phyloP scores from a whole-genome alignment of 2,888 invertebrate species.

The Liodrosophila aerea region DNA sequence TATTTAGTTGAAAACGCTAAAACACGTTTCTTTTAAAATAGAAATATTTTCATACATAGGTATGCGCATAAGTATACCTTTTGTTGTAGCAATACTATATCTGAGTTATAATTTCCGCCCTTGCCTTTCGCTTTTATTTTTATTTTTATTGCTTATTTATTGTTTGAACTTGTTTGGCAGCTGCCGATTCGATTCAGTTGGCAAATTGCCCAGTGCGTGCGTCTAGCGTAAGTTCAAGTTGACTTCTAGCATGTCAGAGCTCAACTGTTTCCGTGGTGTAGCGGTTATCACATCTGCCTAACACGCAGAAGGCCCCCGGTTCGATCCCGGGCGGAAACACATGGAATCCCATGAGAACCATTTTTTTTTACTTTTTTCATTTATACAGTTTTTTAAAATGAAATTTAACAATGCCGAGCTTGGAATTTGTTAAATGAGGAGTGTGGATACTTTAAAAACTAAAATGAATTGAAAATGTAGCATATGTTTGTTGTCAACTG shows the following conservation, averaged over 20 bases:
- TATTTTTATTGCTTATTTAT: not conserved
- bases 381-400: not conserved
- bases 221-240: slow-evolving; percentile 4
- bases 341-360: too few relatives aligned
- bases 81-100: slow-evolving; percentile 7
- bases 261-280: slow-evolving; percentile 82
- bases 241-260: accelerated
- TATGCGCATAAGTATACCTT: not conserved
- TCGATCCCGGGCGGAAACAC: slow-evolving; percentile 81
- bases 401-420: not conserved
- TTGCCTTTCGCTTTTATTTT: slow-evolving; percentile 31
- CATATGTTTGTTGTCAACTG: too few relatives aligned
- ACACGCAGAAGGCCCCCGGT: slow-evolving; percentile 84
- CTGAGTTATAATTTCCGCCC: slow-evolving; percentile 8
- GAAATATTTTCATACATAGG: not conserved
- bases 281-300: slow-evolving; percentile 83
- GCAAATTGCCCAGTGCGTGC: slow-evolving; percentile 1
- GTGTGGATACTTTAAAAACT: too few relatives aligned
- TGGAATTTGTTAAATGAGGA: too few relatives aligned
- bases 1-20: too few relatives aligned
- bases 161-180: slow-evolving; percentile 36
- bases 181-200: slow-evolving; percentile 1
- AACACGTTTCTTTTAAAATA: too few relatives aligned
- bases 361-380: slow-evolving; percentile 3
- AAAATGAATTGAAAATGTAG: too few relatives aligned